A percentile compares a stretch with the other conserved stretches of the same genome.
Evolutionary conservation across 2,888 invertebrate species (phyloP).

Genomic region (Stenolophus ochropezus): DNA sequence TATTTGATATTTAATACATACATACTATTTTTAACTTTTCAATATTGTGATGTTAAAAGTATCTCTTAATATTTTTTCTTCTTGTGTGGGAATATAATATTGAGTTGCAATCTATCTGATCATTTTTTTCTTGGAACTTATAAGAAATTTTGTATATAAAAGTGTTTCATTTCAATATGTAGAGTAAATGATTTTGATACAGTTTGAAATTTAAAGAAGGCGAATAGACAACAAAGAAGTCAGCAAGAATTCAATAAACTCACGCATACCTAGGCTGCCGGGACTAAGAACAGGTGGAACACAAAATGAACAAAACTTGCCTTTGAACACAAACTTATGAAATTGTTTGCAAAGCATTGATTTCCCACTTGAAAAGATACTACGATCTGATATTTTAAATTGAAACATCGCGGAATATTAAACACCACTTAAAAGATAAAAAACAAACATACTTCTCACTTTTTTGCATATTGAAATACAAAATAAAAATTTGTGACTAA

Average conservation of each 20-base stretch:
- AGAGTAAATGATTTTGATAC: neutral
- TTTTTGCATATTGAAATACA: too few relatives aligned
- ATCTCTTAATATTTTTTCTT: too few relatives aligned
- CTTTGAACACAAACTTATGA: neutral
- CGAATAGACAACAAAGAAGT: neutral
- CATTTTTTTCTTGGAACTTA: neutral
- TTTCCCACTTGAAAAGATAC: neutral
- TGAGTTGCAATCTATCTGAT: too few relatives aligned
- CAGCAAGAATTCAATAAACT: neutral
- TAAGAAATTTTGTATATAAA: neutral
- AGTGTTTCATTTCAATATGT: neutral
- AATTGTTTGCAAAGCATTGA: neutral
- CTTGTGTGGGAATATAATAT: too few relatives aligned
- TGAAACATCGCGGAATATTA: neutral
- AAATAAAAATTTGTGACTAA: too few relatives aligned
- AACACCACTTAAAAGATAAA: too few relatives aligned
- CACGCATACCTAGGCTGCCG: neutral
- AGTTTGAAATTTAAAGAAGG: neutral
- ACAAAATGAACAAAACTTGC: conserved; percentile 9
- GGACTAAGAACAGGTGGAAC: neutral
- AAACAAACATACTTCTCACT: too few relatives aligned
- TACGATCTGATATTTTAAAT: neutral
- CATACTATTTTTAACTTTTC: too few relatives aligned
- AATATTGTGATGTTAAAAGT: too few relatives aligned
- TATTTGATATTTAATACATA: too few relatives aligned